These are phyloP conservation scores for Amphibalanus amphitrite DNA, from an alignment of 1,140 invertebrate genomes.

Conservation along the genomic window DNA sequence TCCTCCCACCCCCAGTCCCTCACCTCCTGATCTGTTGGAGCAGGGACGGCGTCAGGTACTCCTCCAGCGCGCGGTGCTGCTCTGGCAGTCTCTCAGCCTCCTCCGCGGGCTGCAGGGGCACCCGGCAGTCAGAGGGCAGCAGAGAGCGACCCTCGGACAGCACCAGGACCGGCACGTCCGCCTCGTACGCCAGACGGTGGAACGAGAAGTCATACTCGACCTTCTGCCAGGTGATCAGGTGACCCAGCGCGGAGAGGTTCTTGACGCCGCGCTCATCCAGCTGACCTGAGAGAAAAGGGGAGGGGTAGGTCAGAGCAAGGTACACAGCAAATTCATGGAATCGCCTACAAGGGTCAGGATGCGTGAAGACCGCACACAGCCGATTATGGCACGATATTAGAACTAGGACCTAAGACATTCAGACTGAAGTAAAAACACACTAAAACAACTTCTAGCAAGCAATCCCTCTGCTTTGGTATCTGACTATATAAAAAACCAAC, in stretches of 20 bases:
- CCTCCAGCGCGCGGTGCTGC: too few relatives aligned
- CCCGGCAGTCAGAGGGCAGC: constrained; percentile 33
- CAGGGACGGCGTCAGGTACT: too few relatives aligned
- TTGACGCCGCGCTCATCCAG: constrained; percentile 40
- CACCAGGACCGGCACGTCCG: constrained; percentile 60
- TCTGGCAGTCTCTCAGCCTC: not conserved
- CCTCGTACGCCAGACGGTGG: constrained; percentile 60
- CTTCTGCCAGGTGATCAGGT: constrained; percentile 58
- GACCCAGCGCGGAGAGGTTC: constrained; percentile 43
- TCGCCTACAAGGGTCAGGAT: too few relatives aligned
- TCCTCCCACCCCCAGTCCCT: constrained; percentile 29
- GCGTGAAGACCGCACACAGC: too few relatives aligned
- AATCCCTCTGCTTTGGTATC: too few relatives aligned
- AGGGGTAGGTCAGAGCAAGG: not conserved
- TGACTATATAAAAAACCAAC: too few relatives aligned
- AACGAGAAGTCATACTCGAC: constrained; percentile 73
- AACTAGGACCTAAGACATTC: too few relatives aligned
- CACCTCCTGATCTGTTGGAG: not conserved
- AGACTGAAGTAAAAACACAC: too few relatives aligned
- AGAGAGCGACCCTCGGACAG: constrained; percentile 73
- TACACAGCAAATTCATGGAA: not conserved
- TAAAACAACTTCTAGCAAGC: too few relatives aligned
- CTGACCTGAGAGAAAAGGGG: constrained; percentile 36
- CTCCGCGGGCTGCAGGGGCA: constrained; percentile 17
- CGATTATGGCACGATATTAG: too few relatives aligned